phyloP scores from a whole-genome alignment of 2,113 vertebrate genomes.

The Cavia aperea region DNA sequence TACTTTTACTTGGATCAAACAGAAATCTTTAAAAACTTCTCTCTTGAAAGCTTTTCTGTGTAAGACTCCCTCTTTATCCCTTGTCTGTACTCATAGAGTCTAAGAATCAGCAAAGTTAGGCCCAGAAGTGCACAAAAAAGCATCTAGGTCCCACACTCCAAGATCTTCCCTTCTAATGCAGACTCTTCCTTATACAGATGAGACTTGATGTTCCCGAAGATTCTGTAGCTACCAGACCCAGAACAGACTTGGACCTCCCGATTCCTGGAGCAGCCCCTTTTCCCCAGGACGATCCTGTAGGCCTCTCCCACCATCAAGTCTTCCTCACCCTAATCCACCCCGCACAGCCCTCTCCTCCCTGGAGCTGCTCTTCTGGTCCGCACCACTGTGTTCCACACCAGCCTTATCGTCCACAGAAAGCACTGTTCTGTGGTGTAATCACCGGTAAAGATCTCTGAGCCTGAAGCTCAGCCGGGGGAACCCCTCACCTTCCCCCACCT shows the following conservation, averaged over 20 bases:
- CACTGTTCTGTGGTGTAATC: background rate
- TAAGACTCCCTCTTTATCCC: background rate
- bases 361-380: background rate
- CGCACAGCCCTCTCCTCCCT: background rate
- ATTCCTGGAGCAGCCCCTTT: background rate
- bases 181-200: background rate
- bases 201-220: background rate
- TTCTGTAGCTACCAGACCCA: background rate
- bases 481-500: background rate
- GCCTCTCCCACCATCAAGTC: no score
- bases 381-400: background rate
- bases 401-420: background rate
- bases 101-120: background rate
- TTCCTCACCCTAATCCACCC: no score
- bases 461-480: background rate
- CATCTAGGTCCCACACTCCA: background rate
- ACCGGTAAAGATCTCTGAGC: background rate
- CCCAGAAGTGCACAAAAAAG: background rate
- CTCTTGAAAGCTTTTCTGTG: background rate
- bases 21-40: background rate
- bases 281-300: no score
- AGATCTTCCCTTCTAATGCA: background rate
- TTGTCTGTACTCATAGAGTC: background rate
- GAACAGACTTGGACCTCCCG: accelerated
- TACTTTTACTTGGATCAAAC: background rate